phyloP scores from a whole-genome alignment of 2,797 vertebrate species.

The Linurgus olivaceus region DNA sequence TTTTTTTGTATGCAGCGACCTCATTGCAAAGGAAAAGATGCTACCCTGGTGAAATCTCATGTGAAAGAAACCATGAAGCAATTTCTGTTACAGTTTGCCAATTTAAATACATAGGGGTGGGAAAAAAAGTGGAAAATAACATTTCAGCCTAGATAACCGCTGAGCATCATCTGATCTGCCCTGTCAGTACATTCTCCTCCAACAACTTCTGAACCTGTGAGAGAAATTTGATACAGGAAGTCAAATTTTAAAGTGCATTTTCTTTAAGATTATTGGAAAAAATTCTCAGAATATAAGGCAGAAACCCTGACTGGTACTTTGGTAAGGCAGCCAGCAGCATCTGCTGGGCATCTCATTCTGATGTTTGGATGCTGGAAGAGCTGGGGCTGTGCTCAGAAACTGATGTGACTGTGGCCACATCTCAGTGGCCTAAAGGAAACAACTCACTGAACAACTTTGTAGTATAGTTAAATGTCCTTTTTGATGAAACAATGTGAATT shows the following conservation, averaged over 20 bases:
- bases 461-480: neutral
- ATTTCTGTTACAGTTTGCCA: neutral
- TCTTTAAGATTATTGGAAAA: neutral
- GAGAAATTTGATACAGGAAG: neutral
- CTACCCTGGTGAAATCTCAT: neutral
- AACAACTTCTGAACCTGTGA: neutral
- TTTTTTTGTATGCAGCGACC: neutral
- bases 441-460: neutral
- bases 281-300: neutral
- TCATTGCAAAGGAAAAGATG: neutral
- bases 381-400: neutral
- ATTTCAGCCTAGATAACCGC: neutral
- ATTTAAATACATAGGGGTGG: neutral
- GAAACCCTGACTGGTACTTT: accelerated
- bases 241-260: neutral
- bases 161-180: neutral
- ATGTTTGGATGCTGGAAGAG: neutral
- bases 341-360: neutral
- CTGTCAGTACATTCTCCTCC: neutral
- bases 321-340: neutral
- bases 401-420: neutral
- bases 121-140: neutral
- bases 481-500: neutral
- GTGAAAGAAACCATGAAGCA: neutral
- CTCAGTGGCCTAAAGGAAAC: neutral